phyloP scores from a whole-genome alignment of 1,140 invertebrate species.

The Oreohelix idahoensis region DNA sequence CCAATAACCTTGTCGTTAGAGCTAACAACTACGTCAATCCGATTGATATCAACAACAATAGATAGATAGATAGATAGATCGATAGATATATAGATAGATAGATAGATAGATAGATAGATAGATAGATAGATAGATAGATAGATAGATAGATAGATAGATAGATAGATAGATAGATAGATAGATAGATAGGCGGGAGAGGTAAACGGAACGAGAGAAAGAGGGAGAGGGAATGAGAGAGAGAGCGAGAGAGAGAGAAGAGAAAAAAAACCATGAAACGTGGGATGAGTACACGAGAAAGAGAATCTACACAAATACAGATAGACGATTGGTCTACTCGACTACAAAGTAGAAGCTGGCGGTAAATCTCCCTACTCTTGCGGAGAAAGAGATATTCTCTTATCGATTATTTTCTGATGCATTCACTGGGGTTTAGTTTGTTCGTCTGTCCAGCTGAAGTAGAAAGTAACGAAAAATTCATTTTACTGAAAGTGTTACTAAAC shows the following conservation, averaged over 20 bases:
- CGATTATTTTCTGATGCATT: conserved; percentile 1
- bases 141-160: not conserved
- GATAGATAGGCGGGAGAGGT: not conserved
- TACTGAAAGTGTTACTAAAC: conserved; percentile 2
- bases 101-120: not conserved
- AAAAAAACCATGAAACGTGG: not conserved
- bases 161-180: not conserved
- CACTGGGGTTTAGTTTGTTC: not conserved
- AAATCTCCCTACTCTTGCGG: not conserved
- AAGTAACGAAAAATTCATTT: not conserved
- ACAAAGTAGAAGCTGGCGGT: not conserved
- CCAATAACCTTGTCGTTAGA: too few relatives aligned
- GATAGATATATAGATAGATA: not conserved
- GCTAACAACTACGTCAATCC: too few relatives aligned
- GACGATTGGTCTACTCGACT: not conserved
- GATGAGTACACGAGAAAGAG: not conserved
- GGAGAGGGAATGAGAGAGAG: not conserved
- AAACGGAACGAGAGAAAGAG: not conserved
- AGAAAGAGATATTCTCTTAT: conserved; percentile 4
- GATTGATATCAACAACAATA: too few relatives aligned
- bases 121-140: not conserved
- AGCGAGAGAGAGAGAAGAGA: not conserved
- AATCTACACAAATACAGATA: not conserved
- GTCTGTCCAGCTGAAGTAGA: not conserved
- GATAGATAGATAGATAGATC: too few relatives aligned